These are phyloP conservation scores for Archocentrus centrarchus DNA, from an alignment of 2,113 vertebrate species.

Conservation along the genomic window DNA sequence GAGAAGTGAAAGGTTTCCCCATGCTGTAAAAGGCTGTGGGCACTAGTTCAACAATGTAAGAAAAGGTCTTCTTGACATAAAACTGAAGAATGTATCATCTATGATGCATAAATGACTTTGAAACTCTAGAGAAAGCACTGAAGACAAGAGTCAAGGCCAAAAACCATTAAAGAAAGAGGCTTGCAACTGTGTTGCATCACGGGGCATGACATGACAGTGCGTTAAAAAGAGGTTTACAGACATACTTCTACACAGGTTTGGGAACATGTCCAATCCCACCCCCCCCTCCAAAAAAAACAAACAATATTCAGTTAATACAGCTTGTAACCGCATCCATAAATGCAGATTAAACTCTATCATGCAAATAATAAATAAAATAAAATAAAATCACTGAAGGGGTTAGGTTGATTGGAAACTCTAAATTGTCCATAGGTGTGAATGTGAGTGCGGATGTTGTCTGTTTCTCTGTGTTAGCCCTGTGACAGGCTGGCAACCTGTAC, in stretches of 20 bases:
- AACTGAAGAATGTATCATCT: constrained; percentile 1
- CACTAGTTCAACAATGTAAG: constrained; percentile 1
- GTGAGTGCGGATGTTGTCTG: too few relatives aligned
- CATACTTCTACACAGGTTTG: fast-evolving
- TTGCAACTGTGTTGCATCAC: neutral
- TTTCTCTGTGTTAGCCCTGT: too few relatives aligned
- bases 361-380: too few relatives aligned
- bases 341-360: too few relatives aligned
- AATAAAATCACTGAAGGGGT: too few relatives aligned
- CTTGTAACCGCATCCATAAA: too few relatives aligned
- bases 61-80: neutral
- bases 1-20: neutral
- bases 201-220: neutral
- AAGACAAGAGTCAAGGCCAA: neutral
- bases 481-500: too few relatives aligned
- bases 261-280: neutral
- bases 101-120: neutral
- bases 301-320: too few relatives aligned
- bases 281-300: too few relatives aligned
- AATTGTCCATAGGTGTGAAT: too few relatives aligned
- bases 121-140: neutral
- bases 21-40: neutral
- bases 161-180: neutral
- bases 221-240: neutral
- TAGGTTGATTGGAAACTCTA: too few relatives aligned